phyloP scores from a whole-genome alignment of 2,113 vertebrate species.

The Lamprologus ornatipinnis region DNA sequence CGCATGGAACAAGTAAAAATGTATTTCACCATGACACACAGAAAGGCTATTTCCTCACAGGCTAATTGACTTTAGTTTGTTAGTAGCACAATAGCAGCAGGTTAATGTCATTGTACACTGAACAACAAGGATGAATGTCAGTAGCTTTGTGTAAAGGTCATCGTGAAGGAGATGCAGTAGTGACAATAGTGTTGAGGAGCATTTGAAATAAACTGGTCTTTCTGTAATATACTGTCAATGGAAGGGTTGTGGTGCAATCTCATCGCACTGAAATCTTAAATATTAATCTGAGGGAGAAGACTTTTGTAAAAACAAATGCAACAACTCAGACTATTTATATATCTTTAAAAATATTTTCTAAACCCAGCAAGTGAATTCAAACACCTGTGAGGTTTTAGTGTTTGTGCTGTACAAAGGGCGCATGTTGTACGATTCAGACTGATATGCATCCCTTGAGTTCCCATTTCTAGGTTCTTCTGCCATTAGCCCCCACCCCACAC shows the following conservation, averaged over 20 bases:
- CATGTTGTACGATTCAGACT: neutral
- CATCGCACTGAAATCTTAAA: neutral
- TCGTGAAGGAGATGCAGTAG: neutral
- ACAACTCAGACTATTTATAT: neutral
- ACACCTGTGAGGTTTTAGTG: neutral
- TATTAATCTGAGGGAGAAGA: neutral
- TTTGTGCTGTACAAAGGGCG: neutral
- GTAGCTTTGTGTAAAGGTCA: slow-evolving; percentile 42
- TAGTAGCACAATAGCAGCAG: neutral
- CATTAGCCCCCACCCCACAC: neutral
- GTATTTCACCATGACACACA: neutral
- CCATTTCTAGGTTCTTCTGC: neutral
- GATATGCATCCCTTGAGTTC: neutral
- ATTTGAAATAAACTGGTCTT: slow-evolving; percentile 12
- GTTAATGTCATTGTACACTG: slow-evolving; percentile 9
- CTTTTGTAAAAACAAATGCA: neutral
- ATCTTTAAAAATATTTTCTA: neutral
- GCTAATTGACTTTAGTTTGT: slow-evolving; percentile 23
- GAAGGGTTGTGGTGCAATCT: neutral
- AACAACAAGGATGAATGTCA: slow-evolving; percentile 12
- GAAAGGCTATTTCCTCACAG: neutral
- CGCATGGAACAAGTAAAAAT: neutral
- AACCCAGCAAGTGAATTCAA: neutral
- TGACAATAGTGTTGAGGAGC: neutral
- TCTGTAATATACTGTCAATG: slow-evolving; percentile 4